Conservation (phyloP, 37 sponge, comb jelly and placozoan genomes). For the Amphimedon queenslandica region DNA sequence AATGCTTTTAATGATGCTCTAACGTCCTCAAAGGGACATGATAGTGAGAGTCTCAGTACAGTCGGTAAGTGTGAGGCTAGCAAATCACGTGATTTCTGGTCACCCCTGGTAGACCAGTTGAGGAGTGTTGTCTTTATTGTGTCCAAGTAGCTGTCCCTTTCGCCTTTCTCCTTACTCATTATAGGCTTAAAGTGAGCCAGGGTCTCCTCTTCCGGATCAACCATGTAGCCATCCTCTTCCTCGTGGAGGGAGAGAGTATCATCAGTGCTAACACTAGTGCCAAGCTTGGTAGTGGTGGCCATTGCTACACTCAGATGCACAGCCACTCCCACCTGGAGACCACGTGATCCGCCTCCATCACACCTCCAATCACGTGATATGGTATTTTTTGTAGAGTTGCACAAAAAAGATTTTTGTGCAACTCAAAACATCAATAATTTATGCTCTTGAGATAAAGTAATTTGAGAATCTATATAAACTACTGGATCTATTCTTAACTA, state of each 20-base stretch:
- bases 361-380: too few relatives aligned
- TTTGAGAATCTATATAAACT: too few relatives aligned
- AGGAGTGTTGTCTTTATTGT: conserved; percentile 10
- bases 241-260: conserved; percentile 22
- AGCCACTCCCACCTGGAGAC: too few relatives aligned
- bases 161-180: conserved; percentile 22
- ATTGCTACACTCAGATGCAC: too few relatives aligned
- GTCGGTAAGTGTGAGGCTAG: conserved; percentile 43
- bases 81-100: conserved; percentile 16
- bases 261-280: too few relatives aligned
- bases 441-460: too few relatives aligned
- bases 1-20: conserved; percentile 18
- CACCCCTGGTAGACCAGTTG: conserved; percentile 28
- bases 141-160: conserved; percentile 23
- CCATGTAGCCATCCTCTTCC: conserved; percentile 5
- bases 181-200: conserved; percentile 1
- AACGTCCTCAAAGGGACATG: conserved; percentile 60
- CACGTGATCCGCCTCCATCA: too few relatives aligned
- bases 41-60: conserved; percentile 29
- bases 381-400: too few relatives aligned
- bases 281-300: too few relatives aligned
- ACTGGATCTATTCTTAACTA: too few relatives aligned
- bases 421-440: too few relatives aligned
- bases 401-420: too few relatives aligned
- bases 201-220: conserved; percentile 49